A percentile compares a stretch with the other conserved stretches of the same genome.
Conservation (phyloP, 2,888 invertebrate species). For the Cyaniris semiargus region DNA sequence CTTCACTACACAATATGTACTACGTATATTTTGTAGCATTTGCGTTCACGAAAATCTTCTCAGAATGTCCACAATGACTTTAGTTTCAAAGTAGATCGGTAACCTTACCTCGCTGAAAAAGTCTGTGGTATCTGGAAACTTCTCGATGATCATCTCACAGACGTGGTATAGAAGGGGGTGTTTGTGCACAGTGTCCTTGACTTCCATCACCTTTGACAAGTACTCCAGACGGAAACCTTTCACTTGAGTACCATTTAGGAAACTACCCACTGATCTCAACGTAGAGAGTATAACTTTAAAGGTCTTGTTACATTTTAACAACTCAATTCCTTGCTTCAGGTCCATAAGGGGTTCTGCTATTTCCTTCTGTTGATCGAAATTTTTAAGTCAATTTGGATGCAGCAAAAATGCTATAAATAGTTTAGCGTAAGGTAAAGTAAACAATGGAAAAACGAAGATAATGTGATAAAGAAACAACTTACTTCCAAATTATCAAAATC, state of each 20-base stretch:
- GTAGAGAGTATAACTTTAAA: slow-evolving; percentile 97
- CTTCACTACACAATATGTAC: not conserved
- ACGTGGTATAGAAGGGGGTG: slow-evolving; percentile 98
- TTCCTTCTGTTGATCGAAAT: slow-evolving; percentile 84
- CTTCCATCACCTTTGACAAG: slow-evolving; percentile 97
- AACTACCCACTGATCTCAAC: slow-evolving; percentile 96
- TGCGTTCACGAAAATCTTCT: not conserved
- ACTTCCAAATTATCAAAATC: slow-evolving; percentile 99
- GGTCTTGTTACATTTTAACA: slow-evolving; percentile 93
- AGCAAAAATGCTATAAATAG: too few species aligned
- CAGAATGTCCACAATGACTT: not conserved
- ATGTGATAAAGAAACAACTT: slow-evolving; percentile 39
- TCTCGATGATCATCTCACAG: slow-evolving; percentile 98
- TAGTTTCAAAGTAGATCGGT: not conserved
- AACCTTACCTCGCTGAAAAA: slow-evolving; percentile 94
- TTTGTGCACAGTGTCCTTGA: slow-evolving; percentile 99
- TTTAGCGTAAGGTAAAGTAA: too few species aligned
- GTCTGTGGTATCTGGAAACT: slow-evolving; percentile 96
- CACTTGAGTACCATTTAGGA: slow-evolving; percentile 94
- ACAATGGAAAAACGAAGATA: too few species aligned
- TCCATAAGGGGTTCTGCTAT: slow-evolving; percentile 99
- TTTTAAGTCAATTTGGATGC: too few species aligned
- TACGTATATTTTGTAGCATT: not conserved
- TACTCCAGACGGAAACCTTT: slow-evolving; percentile 99
- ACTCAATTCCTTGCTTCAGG: slow-evolving; percentile 97